Conservation (phyloP, 2,888 invertebrate species). For the Tenodera sinensis region DNA sequence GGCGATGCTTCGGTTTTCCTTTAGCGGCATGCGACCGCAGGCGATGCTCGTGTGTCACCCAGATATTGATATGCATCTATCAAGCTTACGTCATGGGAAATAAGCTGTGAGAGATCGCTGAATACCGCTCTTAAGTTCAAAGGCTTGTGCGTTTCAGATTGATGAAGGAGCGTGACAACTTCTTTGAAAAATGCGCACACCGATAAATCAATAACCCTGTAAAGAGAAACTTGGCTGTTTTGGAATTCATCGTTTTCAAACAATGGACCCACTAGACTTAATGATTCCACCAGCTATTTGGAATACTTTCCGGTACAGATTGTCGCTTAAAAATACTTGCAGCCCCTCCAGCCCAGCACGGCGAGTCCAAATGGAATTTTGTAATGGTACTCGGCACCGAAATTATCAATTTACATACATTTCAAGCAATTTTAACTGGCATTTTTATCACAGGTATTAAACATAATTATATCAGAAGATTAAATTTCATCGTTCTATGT, state of each 20-base stretch:
- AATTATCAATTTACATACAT: too few species aligned
- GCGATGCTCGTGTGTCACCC: background rate
- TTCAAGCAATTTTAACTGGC: too few species aligned
- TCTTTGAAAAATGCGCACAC: background rate
- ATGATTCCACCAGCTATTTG: background rate
- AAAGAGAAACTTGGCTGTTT: background rate
- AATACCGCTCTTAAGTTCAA: background rate
- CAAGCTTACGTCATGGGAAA: background rate
- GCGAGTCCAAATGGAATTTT: too few species aligned
- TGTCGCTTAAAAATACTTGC: background rate
- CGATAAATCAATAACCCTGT: background rate
- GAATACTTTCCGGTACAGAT: background rate
- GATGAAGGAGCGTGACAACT: background rate
- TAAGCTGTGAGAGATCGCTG: background rate
- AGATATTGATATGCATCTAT: background rate
- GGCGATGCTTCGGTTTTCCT: background rate
- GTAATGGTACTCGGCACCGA: too few species aligned
- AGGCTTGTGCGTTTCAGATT: background rate
- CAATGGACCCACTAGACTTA: background rate
- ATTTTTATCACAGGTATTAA: too few species aligned
- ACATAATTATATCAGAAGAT: too few species aligned
- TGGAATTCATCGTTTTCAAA: background rate
- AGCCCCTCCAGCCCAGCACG: too few species aligned
- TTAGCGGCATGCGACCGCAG: background rate
- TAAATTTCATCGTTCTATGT: too few species aligned